phyloP scores from a whole-genome alignment of 1,140 invertebrate genomes.

The Helicoverpa armigera region DNA sequence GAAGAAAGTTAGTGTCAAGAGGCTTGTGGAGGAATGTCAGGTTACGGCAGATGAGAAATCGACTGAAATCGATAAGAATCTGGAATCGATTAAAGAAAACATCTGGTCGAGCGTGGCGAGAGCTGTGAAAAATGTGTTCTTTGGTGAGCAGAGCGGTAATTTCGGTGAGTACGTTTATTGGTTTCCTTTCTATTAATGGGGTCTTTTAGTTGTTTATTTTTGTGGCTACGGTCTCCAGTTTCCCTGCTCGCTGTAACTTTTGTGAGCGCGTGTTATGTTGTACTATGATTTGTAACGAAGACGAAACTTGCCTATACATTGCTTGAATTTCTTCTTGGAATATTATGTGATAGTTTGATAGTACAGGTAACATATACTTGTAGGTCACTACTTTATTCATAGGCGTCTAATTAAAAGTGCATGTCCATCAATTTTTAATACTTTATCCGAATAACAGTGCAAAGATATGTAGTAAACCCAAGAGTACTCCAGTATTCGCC shows the following conservation, averaged over 20 bases:
- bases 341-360: not conserved
- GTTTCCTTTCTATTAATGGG: constrained; percentile 26
- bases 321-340: not conserved
- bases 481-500: not conserved
- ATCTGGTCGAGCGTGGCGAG: constrained; percentile 79
- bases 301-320: not conserved
- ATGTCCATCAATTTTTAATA: no score
- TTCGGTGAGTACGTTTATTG: constrained; percentile 56
- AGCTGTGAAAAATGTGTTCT: constrained; percentile 81
- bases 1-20: constrained; percentile 78
- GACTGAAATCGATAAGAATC: constrained; percentile 64
- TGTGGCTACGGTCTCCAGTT: not conserved
- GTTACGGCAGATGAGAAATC: constrained; percentile 56
- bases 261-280: constrained; percentile 3
- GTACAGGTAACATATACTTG: not conserved
- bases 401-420: no score
- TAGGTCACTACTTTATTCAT: no score
- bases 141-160: constrained; percentile 71
- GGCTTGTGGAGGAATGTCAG: constrained; percentile 64
- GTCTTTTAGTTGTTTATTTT: constrained; percentile 8
- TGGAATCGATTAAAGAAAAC: constrained; percentile 74
- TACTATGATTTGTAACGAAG: not conserved
- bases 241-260: not conserved
- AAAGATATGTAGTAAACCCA: no score
- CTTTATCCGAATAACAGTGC: not conserved